Percentiles rank a stretch among this genome's conserved stretches.
Conservation (phyloP, 2,113 vertebrate species). For the Oriolus oriolus region DNA sequence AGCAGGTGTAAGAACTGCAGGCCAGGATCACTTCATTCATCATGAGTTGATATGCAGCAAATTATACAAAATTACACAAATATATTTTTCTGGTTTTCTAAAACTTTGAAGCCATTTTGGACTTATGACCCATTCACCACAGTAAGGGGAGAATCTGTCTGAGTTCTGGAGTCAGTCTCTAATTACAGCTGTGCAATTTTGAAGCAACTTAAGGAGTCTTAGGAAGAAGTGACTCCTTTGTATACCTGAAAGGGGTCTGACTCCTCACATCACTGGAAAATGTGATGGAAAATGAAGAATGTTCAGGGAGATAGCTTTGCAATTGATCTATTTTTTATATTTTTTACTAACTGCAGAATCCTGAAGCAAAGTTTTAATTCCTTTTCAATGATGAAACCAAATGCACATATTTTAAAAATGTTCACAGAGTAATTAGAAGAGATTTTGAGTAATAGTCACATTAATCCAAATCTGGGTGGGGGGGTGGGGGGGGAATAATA, state of each 20-base stretch:
- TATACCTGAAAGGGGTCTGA: background rate
- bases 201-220: background rate
- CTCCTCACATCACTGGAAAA: background rate
- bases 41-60: background rate
- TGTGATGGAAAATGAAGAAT: background rate
- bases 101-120: slow-evolving; percentile 30
- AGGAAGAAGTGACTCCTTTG: background rate
- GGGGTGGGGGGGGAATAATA: background rate
- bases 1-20: background rate
- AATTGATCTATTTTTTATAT: slow-evolving; percentile 39
- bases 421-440: background rate
- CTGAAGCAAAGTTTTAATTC: background rate
- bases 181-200: background rate
- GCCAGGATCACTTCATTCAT: background rate
- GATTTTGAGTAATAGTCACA: background rate
- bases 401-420: background rate
- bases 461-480: background rate
- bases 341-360: slow-evolving; percentile 33
- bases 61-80: background rate
- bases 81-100: slow-evolving; percentile 16
- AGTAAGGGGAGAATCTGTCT: background rate
- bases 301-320: slow-evolving; percentile 49
- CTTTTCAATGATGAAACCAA: background rate
- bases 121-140: background rate
- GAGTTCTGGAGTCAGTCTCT: background rate